phyloP scores from a whole-genome alignment of 2,797 vertebrate species.

The Betta splendens region DNA sequence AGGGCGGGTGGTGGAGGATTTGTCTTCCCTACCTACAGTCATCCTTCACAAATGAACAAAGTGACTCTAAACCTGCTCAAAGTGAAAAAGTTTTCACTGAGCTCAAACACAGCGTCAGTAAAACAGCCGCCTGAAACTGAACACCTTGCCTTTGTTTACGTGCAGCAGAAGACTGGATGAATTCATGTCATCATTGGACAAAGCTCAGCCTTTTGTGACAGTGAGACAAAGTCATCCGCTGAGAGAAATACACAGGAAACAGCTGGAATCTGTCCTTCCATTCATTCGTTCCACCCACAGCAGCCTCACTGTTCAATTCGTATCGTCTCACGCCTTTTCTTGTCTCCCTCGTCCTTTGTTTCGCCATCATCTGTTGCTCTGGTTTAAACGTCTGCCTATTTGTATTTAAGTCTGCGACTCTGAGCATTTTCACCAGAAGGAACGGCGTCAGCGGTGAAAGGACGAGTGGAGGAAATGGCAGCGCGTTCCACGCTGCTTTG shows the following conservation, averaged over 20 bases:
- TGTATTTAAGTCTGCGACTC: constrained; percentile 40
- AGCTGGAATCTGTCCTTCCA: constrained; percentile 1
- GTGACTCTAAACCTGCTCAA: constrained; percentile 48
- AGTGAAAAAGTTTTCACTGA: constrained; percentile 35
- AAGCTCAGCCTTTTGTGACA: background rate
- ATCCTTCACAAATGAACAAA: constrained; percentile 31
- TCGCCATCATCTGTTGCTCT: constrained; percentile 20
- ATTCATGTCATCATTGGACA: no score
- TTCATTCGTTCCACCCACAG: constrained; percentile 20
- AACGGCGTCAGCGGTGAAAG: constrained; percentile 45
- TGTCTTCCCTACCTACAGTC: constrained; percentile 24
- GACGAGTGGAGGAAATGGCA: constrained; percentile 45
- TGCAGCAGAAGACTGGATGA: no score
- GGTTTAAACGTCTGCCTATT: constrained; percentile 43
- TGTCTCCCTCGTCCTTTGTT: constrained; percentile 5
- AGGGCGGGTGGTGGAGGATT: constrained; percentile 31
- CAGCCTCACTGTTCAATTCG: constrained; percentile 10
- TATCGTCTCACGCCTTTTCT: constrained; percentile 1
- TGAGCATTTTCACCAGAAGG: constrained; percentile 22
- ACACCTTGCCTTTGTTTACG: no score
- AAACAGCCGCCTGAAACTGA: no score
- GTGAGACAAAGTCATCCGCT: background rate
- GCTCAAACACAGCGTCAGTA: background rate
- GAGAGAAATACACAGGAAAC: background rate
- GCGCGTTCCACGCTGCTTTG: constrained; percentile 61